These are phyloP conservation scores for Callyntrura guangdongensis DNA, from an alignment of 2,888 invertebrate species.

Conservation along the genomic window DNA sequence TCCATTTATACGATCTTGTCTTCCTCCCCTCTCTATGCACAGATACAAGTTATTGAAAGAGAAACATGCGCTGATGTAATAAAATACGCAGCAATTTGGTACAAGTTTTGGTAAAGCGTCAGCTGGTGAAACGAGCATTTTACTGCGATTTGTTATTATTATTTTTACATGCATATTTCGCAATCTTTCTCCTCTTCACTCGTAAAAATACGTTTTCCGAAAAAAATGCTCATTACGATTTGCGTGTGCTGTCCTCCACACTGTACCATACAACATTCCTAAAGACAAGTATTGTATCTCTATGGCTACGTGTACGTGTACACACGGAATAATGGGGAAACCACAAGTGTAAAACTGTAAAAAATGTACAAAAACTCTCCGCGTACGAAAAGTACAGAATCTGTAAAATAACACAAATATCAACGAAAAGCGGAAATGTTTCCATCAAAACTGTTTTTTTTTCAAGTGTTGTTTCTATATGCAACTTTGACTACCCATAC, in stretches of 20 bases:
- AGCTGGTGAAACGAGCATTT: constrained; percentile 58
- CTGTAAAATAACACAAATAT: not conserved
- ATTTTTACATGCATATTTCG: constrained; percentile 47
- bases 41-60: too few relatives aligned
- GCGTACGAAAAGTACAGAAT: not conserved
- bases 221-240: constrained; percentile 1
- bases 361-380: not conserved
- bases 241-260: not conserved
- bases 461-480: not conserved
- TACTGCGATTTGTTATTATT: constrained; percentile 44
- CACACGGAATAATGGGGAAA: not conserved
- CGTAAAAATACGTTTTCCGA: not conserved
- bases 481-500: not conserved
- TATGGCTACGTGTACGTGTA: too few relatives aligned
- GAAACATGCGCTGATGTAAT: too few relatives aligned
- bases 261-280: too few relatives aligned
- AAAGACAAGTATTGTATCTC: too few relatives aligned
- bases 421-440: constrained; percentile 1
- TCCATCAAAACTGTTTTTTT: constrained; percentile 5
- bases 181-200: constrained; percentile 40
- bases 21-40: not conserved
- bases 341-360: not conserved
- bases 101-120: constrained; percentile 43
- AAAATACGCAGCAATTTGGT: not conserved
- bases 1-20: not conserved